A percentile compares a stretch with the other conserved stretches of the same genome.
phyloP scores from a whole-genome alignment of 2,888 invertebrate species.

The Coelopa pilipes region DNA sequence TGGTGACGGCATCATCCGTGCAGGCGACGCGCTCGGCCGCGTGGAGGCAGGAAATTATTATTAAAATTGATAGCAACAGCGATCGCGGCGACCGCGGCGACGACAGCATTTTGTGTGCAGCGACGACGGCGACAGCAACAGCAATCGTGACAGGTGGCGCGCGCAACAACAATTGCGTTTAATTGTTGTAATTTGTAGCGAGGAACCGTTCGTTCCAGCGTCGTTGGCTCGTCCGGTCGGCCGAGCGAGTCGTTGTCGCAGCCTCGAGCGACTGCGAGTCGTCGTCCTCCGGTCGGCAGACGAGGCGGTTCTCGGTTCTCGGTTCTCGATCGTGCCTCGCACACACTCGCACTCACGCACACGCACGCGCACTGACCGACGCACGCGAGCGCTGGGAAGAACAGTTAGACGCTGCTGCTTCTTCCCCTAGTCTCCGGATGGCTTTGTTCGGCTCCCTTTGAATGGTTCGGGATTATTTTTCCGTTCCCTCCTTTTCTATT shows the following conservation, averaged over 20 bases:
- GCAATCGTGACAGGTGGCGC: background rate
- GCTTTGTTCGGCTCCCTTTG: too few species aligned
- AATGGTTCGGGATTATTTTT: too few species aligned
- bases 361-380: too few species aligned
- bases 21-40: too few species aligned
- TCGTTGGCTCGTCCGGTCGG: background rate
- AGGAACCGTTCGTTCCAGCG: background rate
- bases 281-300: background rate
- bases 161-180: slow-evolving; percentile 5
- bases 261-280: too few species aligned
- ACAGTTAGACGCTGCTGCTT: too few species aligned
- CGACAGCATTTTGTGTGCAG: slow-evolving; percentile 17
- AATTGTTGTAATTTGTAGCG: slow-evolving; percentile 9
- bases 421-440: too few species aligned
- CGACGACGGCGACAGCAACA: background rate
- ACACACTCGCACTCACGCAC: too few species aligned
- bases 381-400: too few species aligned
- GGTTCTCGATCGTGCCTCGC: background rate
- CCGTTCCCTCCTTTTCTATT: too few species aligned
- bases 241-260: too few species aligned
- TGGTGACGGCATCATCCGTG: too few species aligned
- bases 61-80: slow-evolving; percentile 55
- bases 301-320: background rate
- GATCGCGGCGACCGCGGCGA: background rate
- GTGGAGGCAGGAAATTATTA: slow-evolving; percentile 55